These are phyloP conservation scores for Magallana ariakensis DNA, from an alignment of 1,140 invertebrate genomes.

Conservation along the genomic window DNA sequence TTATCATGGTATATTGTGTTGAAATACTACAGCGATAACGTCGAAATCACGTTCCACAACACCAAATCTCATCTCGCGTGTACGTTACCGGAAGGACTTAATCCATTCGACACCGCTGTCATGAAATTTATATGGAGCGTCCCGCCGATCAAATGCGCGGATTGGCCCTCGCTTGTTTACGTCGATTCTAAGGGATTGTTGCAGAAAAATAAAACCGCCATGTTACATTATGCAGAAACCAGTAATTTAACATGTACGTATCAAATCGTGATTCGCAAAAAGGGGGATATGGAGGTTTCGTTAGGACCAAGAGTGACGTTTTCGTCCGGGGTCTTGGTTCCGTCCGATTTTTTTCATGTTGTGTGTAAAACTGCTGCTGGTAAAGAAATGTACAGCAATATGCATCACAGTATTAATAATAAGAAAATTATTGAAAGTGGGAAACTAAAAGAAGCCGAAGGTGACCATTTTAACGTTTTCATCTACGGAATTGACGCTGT, in stretches of 20 bases:
- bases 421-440: background rate
- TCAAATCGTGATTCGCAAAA: conserved; percentile 7
- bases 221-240: background rate
- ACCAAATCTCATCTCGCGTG: conserved; percentile 3
- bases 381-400: conserved; percentile 9
- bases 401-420: conserved; percentile 39
- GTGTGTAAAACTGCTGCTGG: background rate
- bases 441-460: background rate
- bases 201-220: conserved; percentile 41
- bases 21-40: conserved; percentile 4
- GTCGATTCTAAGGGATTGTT: conserved; percentile 38
- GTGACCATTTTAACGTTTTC: conserved; percentile 55
- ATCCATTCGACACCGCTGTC: conserved; percentile 45
- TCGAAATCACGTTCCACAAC: conserved; percentile 7
- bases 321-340: background rate
- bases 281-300: background rate
- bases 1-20: background rate
- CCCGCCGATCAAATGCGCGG: conserved; percentile 26
- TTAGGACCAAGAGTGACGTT: conserved; percentile 12
- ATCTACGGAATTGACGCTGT: conserved; percentile 66
- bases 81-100: background rate
- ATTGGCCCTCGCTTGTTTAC: conserved; percentile 44
- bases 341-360: conserved; percentile 1
- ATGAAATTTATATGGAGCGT: conserved; percentile 40
- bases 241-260: background rate